Evolutionary conservation across 2,888 invertebrate species (phyloP), one percentile per base, ranked within the genome.

Genomic region (Aleiodes leptofemur): DNA sequence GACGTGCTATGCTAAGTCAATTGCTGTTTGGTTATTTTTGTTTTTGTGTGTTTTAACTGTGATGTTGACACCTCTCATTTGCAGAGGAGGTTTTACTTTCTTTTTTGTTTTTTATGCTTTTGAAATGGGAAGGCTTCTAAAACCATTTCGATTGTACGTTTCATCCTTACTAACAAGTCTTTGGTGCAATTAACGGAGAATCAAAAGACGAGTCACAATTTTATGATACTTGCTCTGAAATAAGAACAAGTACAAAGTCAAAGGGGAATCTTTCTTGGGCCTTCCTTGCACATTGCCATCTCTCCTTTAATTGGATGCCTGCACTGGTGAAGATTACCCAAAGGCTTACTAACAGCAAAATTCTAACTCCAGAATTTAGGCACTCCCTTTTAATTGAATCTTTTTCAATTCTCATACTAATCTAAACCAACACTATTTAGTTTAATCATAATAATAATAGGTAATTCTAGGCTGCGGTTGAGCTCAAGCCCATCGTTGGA

Each of bases 241-340:
- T 97, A 97, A 90, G 97, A 97, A 0, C 97, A 97, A 89, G 95
- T 96, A 1, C 96, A n/a, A n/a, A n/a, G n/a, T n/a, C 93, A 91
- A 91, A 78, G 93, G 94, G 73, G 97, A 97, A 23, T 23, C 1
- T 23, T 11, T 92, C 94, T 80, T 97, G 97, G 97, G 94, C 97
- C 78, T 97, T 96, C 91, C 91, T 97, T 70, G 97, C 97, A 6
- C 97, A 97, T 90, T 97, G 97, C 85, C 97, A 97, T 90, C 90
- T 97, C 83, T 96, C 96, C 0, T 91, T 96, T 78, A 94, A 92
- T 85, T 97, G 97, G 97, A 95, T 97, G 92, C 96, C 96, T 0
- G 92, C 93, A 68, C 90, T 97, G 76, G 95, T 95, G 86, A 95
- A 95, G 90, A 93, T 95, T 78, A 93, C 95, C n/a, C 94, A 96